Base-by-base conservation (phyloP, 2,797 vertebrate species). In the Pangasius mekongensis region DNA sequence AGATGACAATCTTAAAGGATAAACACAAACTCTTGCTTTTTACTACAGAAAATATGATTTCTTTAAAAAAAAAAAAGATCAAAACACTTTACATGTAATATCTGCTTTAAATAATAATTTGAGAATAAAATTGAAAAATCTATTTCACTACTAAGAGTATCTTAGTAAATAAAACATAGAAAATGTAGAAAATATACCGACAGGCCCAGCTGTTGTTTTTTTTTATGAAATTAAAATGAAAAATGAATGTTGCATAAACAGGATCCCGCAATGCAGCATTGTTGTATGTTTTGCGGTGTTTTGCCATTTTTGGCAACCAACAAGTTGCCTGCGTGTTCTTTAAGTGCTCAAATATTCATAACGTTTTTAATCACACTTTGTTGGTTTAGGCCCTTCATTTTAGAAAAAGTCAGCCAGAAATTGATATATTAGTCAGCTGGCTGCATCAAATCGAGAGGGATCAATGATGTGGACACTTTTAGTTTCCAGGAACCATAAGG, bases 391-490 rank as follows among this genome's bases (percentile, higher is more conserved):
- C 39, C 52, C 67, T 85, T 81, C 54, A 18, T 58, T 71, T 78
- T 27, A 27, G 27, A 73, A 78, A 74, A 83, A 76, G 18, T 64
- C 43, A 27, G 49, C 16, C 47, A 83, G 47, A 30, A 87, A 87
- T 69, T 58, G 62, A 76, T 58, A 69, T 73, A 86, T 82, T 89
- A 82, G 77, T 86, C 87, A 88, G 87, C 39, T 71, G 43, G 20
- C 43, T 62, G 58, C 52, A 81, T 78, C 54, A 36, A 85, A 86
- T 73, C 54, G 18, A 81, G 62, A 27, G 8, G 67, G 69, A 83
- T 86, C 85, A 66, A 83, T 83, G 71, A 49, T 86, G 84, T 86
- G 69, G 85, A 86, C 88, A 67, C 78, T 67, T 84, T 86, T 81
- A 22, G 58, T 67, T 83, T 86, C 88, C 43, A n/a, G 81, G 69